Evolutionary conservation across 2,113 vertebrate genomes (phyloP), one percentile per base, ranked within the genome.

Genomic region (Sylvilagus bachmani): DNA sequence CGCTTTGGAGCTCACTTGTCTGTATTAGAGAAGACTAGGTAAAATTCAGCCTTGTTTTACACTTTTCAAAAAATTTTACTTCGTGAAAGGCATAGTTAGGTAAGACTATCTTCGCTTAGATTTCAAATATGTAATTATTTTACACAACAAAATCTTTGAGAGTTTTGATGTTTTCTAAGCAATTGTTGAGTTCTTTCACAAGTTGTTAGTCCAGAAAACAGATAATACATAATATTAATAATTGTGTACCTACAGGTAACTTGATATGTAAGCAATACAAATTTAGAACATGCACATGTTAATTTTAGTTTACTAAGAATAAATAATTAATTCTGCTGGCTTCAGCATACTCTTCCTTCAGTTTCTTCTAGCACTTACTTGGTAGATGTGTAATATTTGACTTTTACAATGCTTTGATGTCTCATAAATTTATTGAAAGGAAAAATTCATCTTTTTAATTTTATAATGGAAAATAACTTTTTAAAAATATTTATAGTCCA

Each of bases 1-100:
- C 36, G 71, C 93, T 96, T 92, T 62, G 89, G 67, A 81, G 27
- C 22, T 94, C 82, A 94, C 10, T n/a, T 79, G 71, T 38, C 49
- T 85, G 0, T 85, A 71, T 67, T 90, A 70, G 27, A 91, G 44
- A 94, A 94, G 25, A 84, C 1, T 75, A 62, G 10, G 27, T 83
- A 90, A 90, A 73, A 96, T 82, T 79, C 80, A 93, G 31, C 14
- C 33, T 82, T 78, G 29, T 49, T 71, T 77, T 95, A 51, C 70
- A 85, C 36, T 73, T 79, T 33, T 74, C 19, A 90, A 74, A 92
- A 87, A 69, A 70, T n/a, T 19, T 10, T 93, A 22, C 17, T 79
- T 22, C 27, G 58, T 71, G 27, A 24, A 36, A 67, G 6, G 61
- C 44, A 55, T 29, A 14, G 21, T 69, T 71, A 31, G 61, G 80